Base-by-base conservation (phyloP, 2,113 vertebrate genomes). In the Aramus guarauna region DNA sequence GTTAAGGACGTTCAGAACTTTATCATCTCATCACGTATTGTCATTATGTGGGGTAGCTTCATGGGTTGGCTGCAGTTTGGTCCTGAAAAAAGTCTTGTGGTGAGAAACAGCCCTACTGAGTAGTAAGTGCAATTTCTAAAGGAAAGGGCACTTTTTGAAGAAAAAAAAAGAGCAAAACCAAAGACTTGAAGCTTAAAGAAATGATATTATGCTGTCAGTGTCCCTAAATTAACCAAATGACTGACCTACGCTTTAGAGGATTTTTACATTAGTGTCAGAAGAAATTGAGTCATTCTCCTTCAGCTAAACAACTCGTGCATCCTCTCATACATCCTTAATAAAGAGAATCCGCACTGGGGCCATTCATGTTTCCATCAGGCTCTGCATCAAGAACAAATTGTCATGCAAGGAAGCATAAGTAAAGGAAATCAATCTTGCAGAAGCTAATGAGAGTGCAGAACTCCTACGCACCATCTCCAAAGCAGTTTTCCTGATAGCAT, bases 311-410 rank as follows among this genome's bases (percentile, higher is more conserved):
- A 71, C 43, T 91, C 16, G 21, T 81, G 63, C 56, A 69, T 96
- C 56, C 55, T 72, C 67, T 97, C 88, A 41, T 82, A 64, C 93
- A 71, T 96, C 74, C 68, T 32, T 96, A 96, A 96, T 95, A 97
- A 94, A 97, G 82, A 96, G 86, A 90, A 78, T 77, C 88, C 14
- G 48, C 95, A 89, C 63, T 91, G 95, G 58, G 26, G 75, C 94
- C 83, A 90, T 98, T 97, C 85, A 59, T 97, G 93, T 96, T 97
- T 94, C 89, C 94, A 81, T 97, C 97, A 94, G 36, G 82, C 86
- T 94, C 88, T 88, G 67, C 95, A 92, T 88, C 66, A 90, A 87
- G 84, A 90, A 81, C 81, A 39, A 36, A 96, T 97, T 95, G 87
- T 98, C 92, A 88, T 91, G 93, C 91, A 94, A 93, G 92, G 88